Conservation (phyloP, 2,113 vertebrate genomes). For the Turdus rufiventris region DNA sequence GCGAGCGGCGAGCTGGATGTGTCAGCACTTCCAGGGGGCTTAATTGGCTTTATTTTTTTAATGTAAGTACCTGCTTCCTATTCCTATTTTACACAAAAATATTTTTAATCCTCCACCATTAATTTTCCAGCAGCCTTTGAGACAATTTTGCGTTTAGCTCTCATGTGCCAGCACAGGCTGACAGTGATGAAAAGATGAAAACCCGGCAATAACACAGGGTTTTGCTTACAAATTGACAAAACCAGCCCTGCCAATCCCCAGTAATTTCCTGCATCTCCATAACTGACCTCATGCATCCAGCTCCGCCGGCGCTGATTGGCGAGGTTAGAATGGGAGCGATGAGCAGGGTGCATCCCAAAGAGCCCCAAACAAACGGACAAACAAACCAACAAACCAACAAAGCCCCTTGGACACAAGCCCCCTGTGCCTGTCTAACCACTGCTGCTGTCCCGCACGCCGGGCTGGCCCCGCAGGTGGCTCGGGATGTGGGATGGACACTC, state of each 20-base stretch:
- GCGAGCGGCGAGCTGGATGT: not conserved
- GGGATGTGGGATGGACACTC: too few relatives aligned
- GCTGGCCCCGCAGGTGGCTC: too few relatives aligned
- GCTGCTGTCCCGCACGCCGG: not conserved
- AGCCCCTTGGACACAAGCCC: too few relatives aligned
- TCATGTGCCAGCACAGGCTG: not conserved
- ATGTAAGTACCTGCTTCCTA: not conserved
- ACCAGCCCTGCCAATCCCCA: constrained; percentile 18
- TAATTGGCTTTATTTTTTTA: not conserved
- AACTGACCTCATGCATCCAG: constrained; percentile 55
- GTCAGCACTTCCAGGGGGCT: not conserved
- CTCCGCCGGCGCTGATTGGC: constrained; percentile 40
- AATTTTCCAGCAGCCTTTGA: not conserved
- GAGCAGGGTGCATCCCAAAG: not conserved
- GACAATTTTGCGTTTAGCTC: not conserved
- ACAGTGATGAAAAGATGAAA: constrained; percentile 27
- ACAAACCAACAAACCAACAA: too few relatives aligned
- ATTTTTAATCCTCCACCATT: not conserved
- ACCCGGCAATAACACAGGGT: not conserved
- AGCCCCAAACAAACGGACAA: not conserved
- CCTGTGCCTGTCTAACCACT: not conserved
- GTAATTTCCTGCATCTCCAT: constrained; percentile 49
- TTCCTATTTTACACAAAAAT: not conserved
- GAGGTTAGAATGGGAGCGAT: constrained; percentile 4
- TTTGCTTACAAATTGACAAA: constrained; percentile 57